These are phyloP conservation scores for Origma solitaria DNA, from an alignment of 2,113 vertebrate genomes.

Conservation along the genomic window DNA sequence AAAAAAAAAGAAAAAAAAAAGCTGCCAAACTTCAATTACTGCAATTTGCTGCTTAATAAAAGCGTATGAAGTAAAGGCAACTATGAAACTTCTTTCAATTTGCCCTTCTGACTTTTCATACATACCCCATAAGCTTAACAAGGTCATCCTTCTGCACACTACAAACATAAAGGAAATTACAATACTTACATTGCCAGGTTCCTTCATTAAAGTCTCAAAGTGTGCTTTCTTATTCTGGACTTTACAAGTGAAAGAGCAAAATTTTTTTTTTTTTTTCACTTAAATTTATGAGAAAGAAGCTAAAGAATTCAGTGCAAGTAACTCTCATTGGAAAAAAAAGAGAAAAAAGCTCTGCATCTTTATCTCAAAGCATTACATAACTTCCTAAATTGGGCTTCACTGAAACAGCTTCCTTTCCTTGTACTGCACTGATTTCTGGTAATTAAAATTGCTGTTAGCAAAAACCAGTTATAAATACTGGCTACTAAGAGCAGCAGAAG, in stretches of 20 bases:
- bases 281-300: not conserved
- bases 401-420: not conserved
- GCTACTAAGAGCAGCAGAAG: not conserved
- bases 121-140: not conserved
- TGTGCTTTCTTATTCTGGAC: conserved; percentile 16
- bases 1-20: not conserved
- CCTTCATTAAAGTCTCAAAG: not conserved
- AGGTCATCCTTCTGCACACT: not conserved
- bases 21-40: conserved; percentile 46
- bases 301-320: not conserved
- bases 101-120: conserved; percentile 18
- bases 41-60: conserved; percentile 24
- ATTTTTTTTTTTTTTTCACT: not conserved
- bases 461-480: not conserved
- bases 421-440: not conserved
- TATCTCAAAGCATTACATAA: not conserved
- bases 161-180: conserved; percentile 5
- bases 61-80: conserved; percentile 41
- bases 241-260: conserved; percentile 10
- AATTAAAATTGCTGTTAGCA: not conserved
- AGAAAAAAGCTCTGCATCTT: not conserved
- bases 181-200: conserved; percentile 33
- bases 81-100: conserved; percentile 16
- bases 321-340: not conserved
- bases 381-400: not conserved